Evolutionary conservation across 2,113 vertebrate species (phyloP), one percentile per base, ranked within the genome.

Genomic region (Dunckerocampus dactyliophorus): DNA sequence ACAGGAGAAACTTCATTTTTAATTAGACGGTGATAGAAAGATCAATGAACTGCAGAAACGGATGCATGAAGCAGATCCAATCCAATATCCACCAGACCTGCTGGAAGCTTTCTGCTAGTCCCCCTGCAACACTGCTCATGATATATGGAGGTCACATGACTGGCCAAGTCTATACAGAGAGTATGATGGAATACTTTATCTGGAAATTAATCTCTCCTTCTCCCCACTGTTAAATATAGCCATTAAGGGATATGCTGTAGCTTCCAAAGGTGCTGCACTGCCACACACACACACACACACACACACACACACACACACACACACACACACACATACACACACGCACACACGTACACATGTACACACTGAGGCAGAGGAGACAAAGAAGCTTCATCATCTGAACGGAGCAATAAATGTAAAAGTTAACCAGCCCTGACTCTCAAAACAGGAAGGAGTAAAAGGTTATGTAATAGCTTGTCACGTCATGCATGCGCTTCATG

Each of bases 11-110:
- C 56, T 48, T 57, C 71, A 54, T 47, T 62, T 75, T 83, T 69
- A 84, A 82, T 86, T 75, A 67, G 74, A 82, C 54, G n/a, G 19
- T 31, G n/a, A 81, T 65, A 68, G 67, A 66, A 72, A 67, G 59
- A 58, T 74, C 42, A 65, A 60, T 43, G 31, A 42, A 48, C 19
- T 48, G 59, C 10, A 46, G 21, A 68, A 4, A 49, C 50, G 39
- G 21, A 43, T 43, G 42, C 10, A 21, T 55, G 0, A 6, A 13
- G 54, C 16, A 65, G 42, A 62, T 28, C 8, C 13, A 37, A 12
- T 21, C 1, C 3, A 70, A 54, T 14, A 15, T 43, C 53, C 4
- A 0, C 7, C 8, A 19, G 39, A 31, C 45, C 19, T 19, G 8
- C 2, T 45, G 15, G 42, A 58, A 52, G 43, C n/a, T 20, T 43